Base-by-base conservation (phyloP, 1,140 invertebrate genomes). In the Lasioglossum baleicum region DNA sequence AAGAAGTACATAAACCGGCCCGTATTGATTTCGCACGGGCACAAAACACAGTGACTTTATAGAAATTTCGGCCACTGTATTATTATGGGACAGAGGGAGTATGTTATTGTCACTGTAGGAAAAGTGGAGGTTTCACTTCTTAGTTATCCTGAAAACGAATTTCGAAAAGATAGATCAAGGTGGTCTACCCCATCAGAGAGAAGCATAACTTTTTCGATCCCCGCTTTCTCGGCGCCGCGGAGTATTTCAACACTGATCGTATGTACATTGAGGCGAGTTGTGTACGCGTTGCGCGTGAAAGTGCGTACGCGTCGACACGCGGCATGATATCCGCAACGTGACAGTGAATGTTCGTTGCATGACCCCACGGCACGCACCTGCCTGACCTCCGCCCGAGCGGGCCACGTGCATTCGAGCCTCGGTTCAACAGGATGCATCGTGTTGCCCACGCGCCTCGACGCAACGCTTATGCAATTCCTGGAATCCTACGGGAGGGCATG, bases 341-440 rank as follows among this genome's bases (percentile, higher is more conserved):
- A 88, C 87, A 88, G 84, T 85, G 85, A 84, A 82, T 64, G 84
- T 84, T 80, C 80, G 70, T 83, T 80, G 80, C 84, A 71, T 87
- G 90, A 91, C 90, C 90, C 68, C 80, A 63, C 74, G 75, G 75
- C 80, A 81, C 80, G 90, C 91, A 91, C 91, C 91, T 92, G 91
- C 90, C 88, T 91, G 91, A 92, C 91, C 91, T 84, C 87, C 77
- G 81, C 15, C 56, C 42, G 61, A 35, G 7, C 79, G 51, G 35
- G 81, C 78, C 79, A 80, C 81, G 76, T 78, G 75, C 77, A 77
- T 56, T 58, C 61, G 56, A 22, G 20, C 60, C 35, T 42, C 68
- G 68, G 35, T 68, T 51, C 61, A 53, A 72, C 60, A 48, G 44
- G 71, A 82, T 88, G 82, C 83, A 10, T 78, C 83, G 20, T 15